These are phyloP conservation scores for Ptiloglossa arizonensis DNA, from an alignment of 1,140 invertebrate genomes.

Conservation along the genomic window DNA sequence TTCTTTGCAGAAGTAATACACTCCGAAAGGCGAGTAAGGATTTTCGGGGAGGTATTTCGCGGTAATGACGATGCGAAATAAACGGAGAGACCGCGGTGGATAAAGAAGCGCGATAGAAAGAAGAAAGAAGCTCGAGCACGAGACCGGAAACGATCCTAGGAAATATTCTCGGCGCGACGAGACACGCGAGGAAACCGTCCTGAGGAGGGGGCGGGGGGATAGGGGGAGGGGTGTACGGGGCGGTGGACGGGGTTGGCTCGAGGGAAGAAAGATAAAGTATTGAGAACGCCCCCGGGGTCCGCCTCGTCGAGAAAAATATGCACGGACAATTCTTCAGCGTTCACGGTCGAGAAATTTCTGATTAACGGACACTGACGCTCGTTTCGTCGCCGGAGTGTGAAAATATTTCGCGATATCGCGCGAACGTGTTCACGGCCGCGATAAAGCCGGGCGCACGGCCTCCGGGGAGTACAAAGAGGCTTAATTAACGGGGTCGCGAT, in stretches of 20 bases:
- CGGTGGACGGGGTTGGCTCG: background rate
- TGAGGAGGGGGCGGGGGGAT: background rate
- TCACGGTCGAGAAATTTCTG: conserved; percentile 6
- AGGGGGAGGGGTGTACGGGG: background rate
- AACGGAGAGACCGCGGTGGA: conserved; percentile 29
- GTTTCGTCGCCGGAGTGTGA: background rate
- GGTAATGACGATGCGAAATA: conserved; percentile 66
- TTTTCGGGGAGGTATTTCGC: conserved; percentile 62
- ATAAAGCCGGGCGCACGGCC: background rate
- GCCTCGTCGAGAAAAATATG: conserved; percentile 8
- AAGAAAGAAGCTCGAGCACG: conserved; percentile 10
- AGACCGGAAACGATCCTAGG: conserved; percentile 35
- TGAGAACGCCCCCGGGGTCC: background rate
- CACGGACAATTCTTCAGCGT: background rate
- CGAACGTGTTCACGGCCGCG: background rate
- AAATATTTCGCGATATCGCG: background rate
- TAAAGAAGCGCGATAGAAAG: conserved; percentile 45
- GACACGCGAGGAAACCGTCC: background rate
- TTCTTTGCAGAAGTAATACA: conserved; percentile 68
- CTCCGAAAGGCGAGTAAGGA: conserved; percentile 54
- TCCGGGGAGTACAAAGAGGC: background rate
- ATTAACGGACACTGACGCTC: background rate
- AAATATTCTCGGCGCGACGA: conserved; percentile 50
- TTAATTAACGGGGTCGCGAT: conserved; percentile 19
- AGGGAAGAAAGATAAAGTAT: background rate